Evolutionary conservation across 2,888 invertebrate genomes (phyloP).

Genomic region (Blera fallax): DNA sequence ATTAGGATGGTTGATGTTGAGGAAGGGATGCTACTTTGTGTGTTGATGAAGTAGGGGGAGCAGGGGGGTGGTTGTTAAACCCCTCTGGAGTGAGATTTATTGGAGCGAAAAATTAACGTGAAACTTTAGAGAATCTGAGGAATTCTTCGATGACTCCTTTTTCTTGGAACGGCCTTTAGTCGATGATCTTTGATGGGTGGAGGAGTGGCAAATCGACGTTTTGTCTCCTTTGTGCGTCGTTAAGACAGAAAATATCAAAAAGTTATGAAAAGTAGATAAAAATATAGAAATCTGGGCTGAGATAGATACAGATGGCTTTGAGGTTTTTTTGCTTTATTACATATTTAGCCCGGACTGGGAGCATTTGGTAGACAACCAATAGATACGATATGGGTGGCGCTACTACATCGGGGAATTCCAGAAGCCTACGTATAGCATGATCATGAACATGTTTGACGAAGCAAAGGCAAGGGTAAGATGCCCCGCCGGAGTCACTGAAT

Average conservation of each 20-base stretch:
- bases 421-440: no score
- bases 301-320: no score
- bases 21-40: not conserved
- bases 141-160: constrained; percentile 3
- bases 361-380: no score
- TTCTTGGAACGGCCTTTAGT: not conserved
- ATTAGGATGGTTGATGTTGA: not conserved
- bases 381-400: no score
- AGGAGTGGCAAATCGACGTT: not conserved
- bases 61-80: not conserved
- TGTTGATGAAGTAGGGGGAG: no score
- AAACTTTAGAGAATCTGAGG: constrained; percentile 25
- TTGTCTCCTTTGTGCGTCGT: not conserved
- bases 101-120: constrained; percentile 41
- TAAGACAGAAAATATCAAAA: not conserved
- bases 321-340: no score
- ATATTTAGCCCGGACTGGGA: no score
- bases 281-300: no score
- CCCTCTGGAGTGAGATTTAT: constrained; percentile 14
- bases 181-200: not conserved
- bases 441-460: no score
- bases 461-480: no score
- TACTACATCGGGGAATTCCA: no score
- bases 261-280: not conserved
- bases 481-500: no score